These are phyloP conservation scores for Rhopalosiphum maidis DNA, from an alignment of 1,140 invertebrate genomes.

Conservation along the genomic window DNA sequence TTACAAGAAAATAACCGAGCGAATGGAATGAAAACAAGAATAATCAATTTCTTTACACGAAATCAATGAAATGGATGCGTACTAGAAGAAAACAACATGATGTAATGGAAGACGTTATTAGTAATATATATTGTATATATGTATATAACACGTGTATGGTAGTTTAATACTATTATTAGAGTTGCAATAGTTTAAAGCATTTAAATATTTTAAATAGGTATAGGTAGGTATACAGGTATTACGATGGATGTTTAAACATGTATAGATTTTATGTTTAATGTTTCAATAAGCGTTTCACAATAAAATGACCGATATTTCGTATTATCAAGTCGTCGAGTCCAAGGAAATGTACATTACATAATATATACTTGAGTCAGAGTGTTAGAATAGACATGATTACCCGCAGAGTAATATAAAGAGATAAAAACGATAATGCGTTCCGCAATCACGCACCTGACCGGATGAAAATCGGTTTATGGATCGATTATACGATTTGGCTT, in stretches of 20 bases:
- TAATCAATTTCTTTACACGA: not conserved
- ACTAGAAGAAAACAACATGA: conserved; percentile 26
- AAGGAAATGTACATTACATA: not conserved
- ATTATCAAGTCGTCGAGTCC: not conserved
- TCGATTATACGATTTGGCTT: not conserved
- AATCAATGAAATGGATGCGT: conserved; percentile 9
- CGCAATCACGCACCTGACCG: not conserved
- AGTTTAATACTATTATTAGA: not conserved
- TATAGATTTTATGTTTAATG: not conserved
- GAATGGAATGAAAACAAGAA: conserved; percentile 8
- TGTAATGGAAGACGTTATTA: conserved; percentile 50
- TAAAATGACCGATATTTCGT: conserved; percentile 4
- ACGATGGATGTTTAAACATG: conserved; percentile 1
- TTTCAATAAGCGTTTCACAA: not conserved
- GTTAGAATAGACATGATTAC: not conserved
- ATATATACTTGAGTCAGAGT: not conserved
- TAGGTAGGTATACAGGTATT: not conserved
- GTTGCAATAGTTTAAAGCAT: not conserved
- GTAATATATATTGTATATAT: conserved; percentile 32
- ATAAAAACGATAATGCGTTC: not conserved
- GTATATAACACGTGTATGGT: not conserved
- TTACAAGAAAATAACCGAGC: not conserved
- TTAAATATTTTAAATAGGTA: not conserved
- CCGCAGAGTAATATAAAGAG: not conserved
- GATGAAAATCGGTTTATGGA: not conserved